Evolutionary conservation across 1,140 invertebrate genomes (phyloP).

Genomic region (Ooceraea biroi): DNA sequence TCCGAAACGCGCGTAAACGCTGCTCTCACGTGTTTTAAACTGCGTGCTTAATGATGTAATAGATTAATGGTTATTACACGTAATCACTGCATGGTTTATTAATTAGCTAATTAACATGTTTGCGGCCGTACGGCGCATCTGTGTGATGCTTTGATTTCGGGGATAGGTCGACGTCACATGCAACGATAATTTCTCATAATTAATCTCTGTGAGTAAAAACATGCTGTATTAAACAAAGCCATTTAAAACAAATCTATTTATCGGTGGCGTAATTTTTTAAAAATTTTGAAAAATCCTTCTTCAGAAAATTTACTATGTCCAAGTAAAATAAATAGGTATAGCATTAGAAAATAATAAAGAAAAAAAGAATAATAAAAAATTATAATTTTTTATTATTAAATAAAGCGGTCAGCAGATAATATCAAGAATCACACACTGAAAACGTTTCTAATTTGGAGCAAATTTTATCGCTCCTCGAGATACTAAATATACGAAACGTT

Average conservation of each 20-base stretch:
- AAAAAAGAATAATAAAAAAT: no score
- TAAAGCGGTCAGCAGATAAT: no score
- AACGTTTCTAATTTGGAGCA: not conserved
- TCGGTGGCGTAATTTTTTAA: not conserved
- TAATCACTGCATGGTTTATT: not conserved
- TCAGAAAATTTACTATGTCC: not conserved
- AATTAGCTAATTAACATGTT: slow-evolving; percentile 25
- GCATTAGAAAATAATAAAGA: no score
- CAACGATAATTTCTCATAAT: not conserved
- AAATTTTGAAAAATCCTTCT: not conserved
- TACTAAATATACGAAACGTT: not conserved
- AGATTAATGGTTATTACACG: not conserved
- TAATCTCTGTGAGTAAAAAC: not conserved
- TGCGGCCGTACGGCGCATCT: not conserved
- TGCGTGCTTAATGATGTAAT: slow-evolving; percentile 17
- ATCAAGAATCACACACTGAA: not conserved
- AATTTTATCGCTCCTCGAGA: not conserved
- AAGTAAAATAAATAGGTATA: not conserved
- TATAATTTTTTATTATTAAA: no score
- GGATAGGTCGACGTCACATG: not conserved
- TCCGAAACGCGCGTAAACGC: not conserved
- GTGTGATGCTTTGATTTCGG: not conserved
- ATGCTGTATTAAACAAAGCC: not conserved
- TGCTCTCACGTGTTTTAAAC: not conserved
- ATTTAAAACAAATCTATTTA: not conserved